Base-by-base conservation (phyloP, 2,113 vertebrate genomes). In the Phylloscopus trochiloides region DNA sequence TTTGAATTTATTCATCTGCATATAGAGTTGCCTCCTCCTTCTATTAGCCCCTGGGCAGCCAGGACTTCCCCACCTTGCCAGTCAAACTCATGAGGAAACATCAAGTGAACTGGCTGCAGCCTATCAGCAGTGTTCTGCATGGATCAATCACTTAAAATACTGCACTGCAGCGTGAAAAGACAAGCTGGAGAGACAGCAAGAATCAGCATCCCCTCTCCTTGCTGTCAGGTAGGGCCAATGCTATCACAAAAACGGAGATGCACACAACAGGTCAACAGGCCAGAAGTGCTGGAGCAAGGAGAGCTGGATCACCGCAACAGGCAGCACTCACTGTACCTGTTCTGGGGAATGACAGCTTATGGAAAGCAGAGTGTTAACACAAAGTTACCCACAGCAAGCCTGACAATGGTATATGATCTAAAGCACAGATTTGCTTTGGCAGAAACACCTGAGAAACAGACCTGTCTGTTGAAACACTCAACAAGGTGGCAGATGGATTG, bases 321-420 rank as follows among this genome's bases (percentile, higher is more conserved):
- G 10, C 32, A 59, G 14, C 6, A 6, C 38, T 20, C 6, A 6
- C 38, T 20, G 47, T 20, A 10, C 31, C 68, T 81, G 5, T 4
- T 28, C 31, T 52, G 17, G 40, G 40, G 40, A 58, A 63, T 5
- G 32, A 12, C 43, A 85, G 48, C 78, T 42, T 4, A 2, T 4
- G 50, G 34, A 52, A 58, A 61, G 29, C 2, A 59, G 22, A 25
- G n/a, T 24, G 22, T 31, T 26, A 14, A 3, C 31, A 42, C 40
- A 36, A 16, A 59, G 17, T 5, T 13, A 52, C 14, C 16, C 58
- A 9, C 7, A 51, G 26, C 38, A 52, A 36, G 17, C 19, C 36
- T 68, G n/a, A 19, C 16, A 42, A 52, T 1, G 13, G 16, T 4
- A 1, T 6, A 4, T 6, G 14, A 31, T 17, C 51, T 22, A 18